These are phyloP conservation scores for Clamator glandarius DNA, from an alignment of 2,797 vertebrate species.

Conservation along the genomic window DNA sequence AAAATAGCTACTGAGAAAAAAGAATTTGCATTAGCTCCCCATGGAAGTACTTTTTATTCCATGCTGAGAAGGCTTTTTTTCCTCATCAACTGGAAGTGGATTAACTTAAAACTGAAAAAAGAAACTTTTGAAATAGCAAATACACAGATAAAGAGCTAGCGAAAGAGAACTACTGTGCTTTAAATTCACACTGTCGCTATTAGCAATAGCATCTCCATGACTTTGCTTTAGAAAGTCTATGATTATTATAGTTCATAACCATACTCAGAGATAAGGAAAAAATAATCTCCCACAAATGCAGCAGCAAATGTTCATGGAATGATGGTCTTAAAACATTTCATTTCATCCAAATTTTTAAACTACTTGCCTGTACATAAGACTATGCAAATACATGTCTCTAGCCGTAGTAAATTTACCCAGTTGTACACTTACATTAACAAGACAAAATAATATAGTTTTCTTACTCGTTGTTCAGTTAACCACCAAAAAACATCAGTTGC, in stretches of 20 bases:
- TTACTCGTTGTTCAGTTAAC: conserved; percentile 81
- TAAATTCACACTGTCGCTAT: conserved; percentile 17
- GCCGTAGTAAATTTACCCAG: background rate
- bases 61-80: background rate
- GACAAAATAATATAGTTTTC: background rate
- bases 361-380: background rate
- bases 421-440: background rate
- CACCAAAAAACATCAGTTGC: conserved; percentile 68
- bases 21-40: background rate
- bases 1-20: conserved; percentile 9
- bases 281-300: background rate
- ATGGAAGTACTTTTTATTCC: conserved; percentile 1
- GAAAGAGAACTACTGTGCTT: background rate
- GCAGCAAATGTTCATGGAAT: conserved; percentile 47
- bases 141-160: background rate
- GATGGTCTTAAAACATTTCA: conserved; percentile 18
- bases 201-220: background rate
- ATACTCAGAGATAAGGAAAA: conserved; percentile 14
- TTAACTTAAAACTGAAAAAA: conserved; percentile 14
- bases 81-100: background rate
- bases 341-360: background rate
- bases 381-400: background rate
- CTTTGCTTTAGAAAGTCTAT: conserved; percentile 11
- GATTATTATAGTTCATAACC: conserved; percentile 26
- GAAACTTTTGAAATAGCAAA: background rate